Conservation (phyloP, 2,888 invertebrate species). For the Hemaris fuciformis region DNA sequence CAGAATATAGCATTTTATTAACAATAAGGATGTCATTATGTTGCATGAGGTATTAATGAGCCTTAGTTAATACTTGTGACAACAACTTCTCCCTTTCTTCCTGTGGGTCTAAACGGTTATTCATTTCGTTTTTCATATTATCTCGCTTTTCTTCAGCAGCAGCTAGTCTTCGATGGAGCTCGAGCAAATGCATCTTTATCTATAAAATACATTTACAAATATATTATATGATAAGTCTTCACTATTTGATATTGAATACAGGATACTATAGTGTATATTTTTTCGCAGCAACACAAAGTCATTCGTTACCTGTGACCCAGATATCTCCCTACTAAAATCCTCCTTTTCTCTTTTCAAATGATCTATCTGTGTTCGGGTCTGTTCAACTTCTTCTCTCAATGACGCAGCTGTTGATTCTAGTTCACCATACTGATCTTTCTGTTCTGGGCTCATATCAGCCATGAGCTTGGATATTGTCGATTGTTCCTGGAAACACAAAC, state of each 20-base stretch:
- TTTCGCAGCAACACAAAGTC: background rate
- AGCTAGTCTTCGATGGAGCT: conserved; percentile 61
- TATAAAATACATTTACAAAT: conserved; percentile 29
- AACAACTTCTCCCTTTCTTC: conserved; percentile 89
- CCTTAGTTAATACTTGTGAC: conserved; percentile 82
- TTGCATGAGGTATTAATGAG: no score
- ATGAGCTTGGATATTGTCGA: conserved; percentile 84
- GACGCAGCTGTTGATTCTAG: conserved; percentile 72
- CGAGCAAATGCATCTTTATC: conserved; percentile 72
- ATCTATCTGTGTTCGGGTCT: conserved; percentile 83
- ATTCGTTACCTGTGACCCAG: conserved; percentile 78
- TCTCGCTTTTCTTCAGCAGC: conserved; percentile 78
- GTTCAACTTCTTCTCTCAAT: conserved; percentile 79
- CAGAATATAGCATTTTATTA: background rate
- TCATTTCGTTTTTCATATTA: conserved; percentile 85
- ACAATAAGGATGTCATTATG: no score
- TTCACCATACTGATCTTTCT: conserved; percentile 78
- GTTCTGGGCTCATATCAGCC: conserved; percentile 83
- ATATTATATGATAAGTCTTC: no score
- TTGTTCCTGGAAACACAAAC: conserved; percentile 75
- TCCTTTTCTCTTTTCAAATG: conserved; percentile 83
- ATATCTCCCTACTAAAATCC: conserved; percentile 85
- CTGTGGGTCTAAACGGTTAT: conserved; percentile 86
- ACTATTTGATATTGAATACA: no score
- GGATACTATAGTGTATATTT: no score